Evolutionary conservation across 2,888 invertebrate genomes (phyloP).

Genomic region (Calameuta filiformis): DNA sequence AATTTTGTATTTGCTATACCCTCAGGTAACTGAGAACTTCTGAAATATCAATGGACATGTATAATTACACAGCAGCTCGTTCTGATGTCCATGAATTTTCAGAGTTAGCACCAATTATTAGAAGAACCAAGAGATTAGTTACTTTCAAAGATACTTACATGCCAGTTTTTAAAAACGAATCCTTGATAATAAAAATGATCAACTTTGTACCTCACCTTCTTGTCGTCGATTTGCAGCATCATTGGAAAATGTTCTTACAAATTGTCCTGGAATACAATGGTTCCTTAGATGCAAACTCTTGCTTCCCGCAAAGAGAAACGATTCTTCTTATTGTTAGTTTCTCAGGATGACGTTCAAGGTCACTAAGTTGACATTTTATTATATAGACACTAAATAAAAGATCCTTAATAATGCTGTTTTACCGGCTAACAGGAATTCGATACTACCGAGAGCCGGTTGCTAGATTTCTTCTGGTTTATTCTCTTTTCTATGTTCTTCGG

Average conservation of each 20-base stretch:
- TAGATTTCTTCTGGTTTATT: background rate
- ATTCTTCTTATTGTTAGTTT: background rate
- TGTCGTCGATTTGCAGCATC: slow-evolving; percentile 19
- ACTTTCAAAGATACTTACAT: background rate
- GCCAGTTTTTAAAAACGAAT: background rate
- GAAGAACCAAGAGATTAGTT: background rate
- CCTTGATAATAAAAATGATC: background rate
- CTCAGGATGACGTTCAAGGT: background rate
- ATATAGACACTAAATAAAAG: background rate
- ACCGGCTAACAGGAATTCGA: background rate
- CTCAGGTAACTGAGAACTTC: background rate
- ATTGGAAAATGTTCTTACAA: background rate
- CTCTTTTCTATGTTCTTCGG: background rate
- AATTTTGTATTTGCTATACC: background rate
- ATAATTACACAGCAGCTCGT: background rate
- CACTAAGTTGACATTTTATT: background rate
- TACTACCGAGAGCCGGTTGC: background rate
- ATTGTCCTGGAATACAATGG: background rate
- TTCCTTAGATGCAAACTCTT: background rate
- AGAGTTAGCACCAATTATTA: background rate
- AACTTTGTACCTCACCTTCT: slow-evolving; percentile 14
- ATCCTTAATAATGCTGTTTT: background rate
- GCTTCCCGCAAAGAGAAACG: background rate
- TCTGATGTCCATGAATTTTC: background rate
- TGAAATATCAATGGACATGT: background rate